Percentiles rank a stretch among this genome's conserved stretches.
Evolutionary conservation across 2,888 invertebrate genomes (phyloP).

Genomic region (Drosophila kokeensis): DNA sequence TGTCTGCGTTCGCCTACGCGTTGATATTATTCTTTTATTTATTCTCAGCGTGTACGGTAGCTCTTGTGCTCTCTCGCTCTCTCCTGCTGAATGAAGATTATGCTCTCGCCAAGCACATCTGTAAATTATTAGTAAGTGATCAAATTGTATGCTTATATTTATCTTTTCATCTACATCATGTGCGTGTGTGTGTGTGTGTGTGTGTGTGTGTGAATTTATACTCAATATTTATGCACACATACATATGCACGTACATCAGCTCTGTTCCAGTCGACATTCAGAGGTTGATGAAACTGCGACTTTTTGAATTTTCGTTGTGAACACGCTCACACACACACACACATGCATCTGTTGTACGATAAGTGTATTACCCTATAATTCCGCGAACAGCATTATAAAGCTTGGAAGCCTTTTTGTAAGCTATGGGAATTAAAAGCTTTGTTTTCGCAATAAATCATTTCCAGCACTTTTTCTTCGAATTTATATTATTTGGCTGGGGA

Average conservation of each 20-base stretch:
- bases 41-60: not conserved
- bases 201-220: not conserved
- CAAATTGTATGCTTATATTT: slow-evolving; percentile 32
- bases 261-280: not conserved
- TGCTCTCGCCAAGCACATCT: slow-evolving; percentile 11
- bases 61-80: not conserved
- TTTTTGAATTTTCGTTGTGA: not conserved
- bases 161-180: not conserved
- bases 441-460: not conserved
- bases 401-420: not conserved
- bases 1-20: slow-evolving; percentile 36
- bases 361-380: slow-evolving; percentile 5
- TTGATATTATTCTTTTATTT: slow-evolving; percentile 13
- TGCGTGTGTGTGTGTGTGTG: too few species aligned
- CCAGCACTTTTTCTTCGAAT: not conserved
- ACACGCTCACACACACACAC: not conserved
- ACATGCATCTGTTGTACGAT: not conserved
- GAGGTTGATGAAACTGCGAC: not conserved
- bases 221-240: not conserved
- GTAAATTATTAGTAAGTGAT: slow-evolving; percentile 39
- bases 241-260: not conserved
- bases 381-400: not conserved
- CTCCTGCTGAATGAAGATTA: not conserved
- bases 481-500: not conserved
- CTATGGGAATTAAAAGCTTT: not conserved